Evolutionary conservation across 2,888 invertebrate species (phyloP), one percentile per base, ranked within the genome.

Genomic region (Caenorhabditis panamensis): DNA sequence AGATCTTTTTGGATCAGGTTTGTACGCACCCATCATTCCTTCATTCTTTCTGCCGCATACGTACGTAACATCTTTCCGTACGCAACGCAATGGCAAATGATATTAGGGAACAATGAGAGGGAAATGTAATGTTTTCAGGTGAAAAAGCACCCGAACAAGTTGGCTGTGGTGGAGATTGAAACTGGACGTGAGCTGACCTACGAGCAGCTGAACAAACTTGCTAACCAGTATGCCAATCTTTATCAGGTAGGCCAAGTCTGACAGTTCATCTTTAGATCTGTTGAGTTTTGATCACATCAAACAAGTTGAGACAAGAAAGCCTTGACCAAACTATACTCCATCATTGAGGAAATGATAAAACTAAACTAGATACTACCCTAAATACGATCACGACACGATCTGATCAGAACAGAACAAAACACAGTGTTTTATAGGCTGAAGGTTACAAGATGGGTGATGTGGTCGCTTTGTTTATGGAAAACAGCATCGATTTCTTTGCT

Each of bases 391-490:
- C n/a, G n/a, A n/a, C n/a, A n/a, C n/a, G n/a, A 28, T 58, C 11
- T 24, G 49, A 47, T 20, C 24, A 16, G 54, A 51, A 49, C 68
- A 63, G 51, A 68, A 63, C 68, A 73, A 68, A 18, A 18, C 20
- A 36, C 18, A 44, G 22, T 28, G 47, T 47, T 3, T 68, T 87
- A 66, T 68, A 88, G 86, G 58, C 75, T 13, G 79, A 86, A 64
- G 87, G 86, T 9, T 87, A 86, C 83, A 81, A 84, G 44, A 72
- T 94, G 83, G 97, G 96, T 0, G 96, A 98, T 91, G 94, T 94
- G 0, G 95, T 99, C 0, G 96, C 95, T 0, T 92, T 99, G 22
- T 94, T 96, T 92, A 93, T 97, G 93, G 96, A 96, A 91, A 97
- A 97, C 92, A 94, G 95, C 62, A 95, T 96, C 0, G 96, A 98